phyloP scores from a whole-genome alignment of 2,113 vertebrate genomes.

The Hypomesus transpacificus region DNA sequence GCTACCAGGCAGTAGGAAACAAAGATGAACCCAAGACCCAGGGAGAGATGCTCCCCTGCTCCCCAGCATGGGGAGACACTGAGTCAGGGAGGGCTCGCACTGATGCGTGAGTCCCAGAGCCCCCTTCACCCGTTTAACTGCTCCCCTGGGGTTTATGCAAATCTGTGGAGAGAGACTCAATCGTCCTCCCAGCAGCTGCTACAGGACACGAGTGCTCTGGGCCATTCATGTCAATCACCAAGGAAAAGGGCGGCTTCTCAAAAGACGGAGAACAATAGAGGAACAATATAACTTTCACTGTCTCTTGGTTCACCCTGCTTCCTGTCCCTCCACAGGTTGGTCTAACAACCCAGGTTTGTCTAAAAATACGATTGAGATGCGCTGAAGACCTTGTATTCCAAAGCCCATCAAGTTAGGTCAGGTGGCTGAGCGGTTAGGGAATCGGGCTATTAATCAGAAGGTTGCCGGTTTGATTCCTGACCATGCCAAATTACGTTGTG shows the following conservation, averaged over 20 bases:
- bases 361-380: too few species aligned
- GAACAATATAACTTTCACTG: slow-evolving; percentile 42
- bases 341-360: slow-evolving; percentile 30
- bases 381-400: too few species aligned
- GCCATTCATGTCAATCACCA: slow-evolving; percentile 30
- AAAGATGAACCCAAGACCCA: slow-evolving; percentile 16
- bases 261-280: slow-evolving; percentile 37
- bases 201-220: slow-evolving; percentile 15
- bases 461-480: too few species aligned
- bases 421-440: too few species aligned
- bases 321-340: slow-evolving; percentile 34
- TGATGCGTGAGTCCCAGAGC: slow-evolving; percentile 47
- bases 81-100: slow-evolving; percentile 40
- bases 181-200: slow-evolving; percentile 23
- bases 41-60: slow-evolving; percentile 11
- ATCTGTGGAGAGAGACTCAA: slow-evolving; percentile 33
- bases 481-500: too few species aligned
- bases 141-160: slow-evolving; percentile 30
- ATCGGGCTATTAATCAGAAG: too few species aligned
- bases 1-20: slow-evolving; percentile 7
- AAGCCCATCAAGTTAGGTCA: too few species aligned
- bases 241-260: slow-evolving; percentile 29
- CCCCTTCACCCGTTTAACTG: slow-evolving; percentile 21
- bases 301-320: slow-evolving; percentile 38
- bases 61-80: slow-evolving; percentile 13